Evolutionary conservation across 2,797 vertebrate species (phyloP), one percentile per base, ranked within the genome.

Genomic region (Ispidina lecontei): DNA sequence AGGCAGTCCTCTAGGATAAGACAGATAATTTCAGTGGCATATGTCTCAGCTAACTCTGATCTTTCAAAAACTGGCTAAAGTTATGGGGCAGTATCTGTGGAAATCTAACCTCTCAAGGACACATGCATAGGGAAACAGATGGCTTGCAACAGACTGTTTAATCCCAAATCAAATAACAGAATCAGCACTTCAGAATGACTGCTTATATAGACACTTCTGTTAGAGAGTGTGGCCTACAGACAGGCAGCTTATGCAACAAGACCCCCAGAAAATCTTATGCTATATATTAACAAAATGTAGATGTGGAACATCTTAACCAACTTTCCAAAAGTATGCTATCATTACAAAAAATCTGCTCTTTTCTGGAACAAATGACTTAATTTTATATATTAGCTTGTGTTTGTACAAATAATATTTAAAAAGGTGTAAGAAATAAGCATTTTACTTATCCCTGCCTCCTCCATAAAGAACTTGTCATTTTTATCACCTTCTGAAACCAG

Each of bases 101-200:
- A 97, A 97, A 97, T 94, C 95, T 98, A 97, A 98, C 97, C 97
- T 98, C 96, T 97, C 97, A 98, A 98, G 97, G 98, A 97, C 97
- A 41, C 71, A 79, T 96, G 96, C 97, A 97, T 96, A 96, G 96
- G 89, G 96, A 98, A 97, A 96, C 97, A 97, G 97, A 97, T 97
- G 97, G 97, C 96, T 97, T 96, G 97, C 95, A 97, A 97, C 97
- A 97, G 97, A 97, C 96, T 97, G 97, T 96, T 97, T 97, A 97
- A 97, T 98, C 98, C 97, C 98, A 97, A 97, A 97, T 98, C 97
- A 97, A 98, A 98, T 98, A 97, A 97, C 95, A 97, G 95, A 97
- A 97, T 98, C 97, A 98, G 97, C 97, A 97, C 93, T 97, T 98
- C 96, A 97, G 96, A 93, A 96, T 0, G 74, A 96, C 91, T 97